A percentile compares a stretch with the other conserved stretches of the same genome.
phyloP scores from a whole-genome alignment of 2,797 vertebrate genomes.

The Leptodactylus fallax region DNA sequence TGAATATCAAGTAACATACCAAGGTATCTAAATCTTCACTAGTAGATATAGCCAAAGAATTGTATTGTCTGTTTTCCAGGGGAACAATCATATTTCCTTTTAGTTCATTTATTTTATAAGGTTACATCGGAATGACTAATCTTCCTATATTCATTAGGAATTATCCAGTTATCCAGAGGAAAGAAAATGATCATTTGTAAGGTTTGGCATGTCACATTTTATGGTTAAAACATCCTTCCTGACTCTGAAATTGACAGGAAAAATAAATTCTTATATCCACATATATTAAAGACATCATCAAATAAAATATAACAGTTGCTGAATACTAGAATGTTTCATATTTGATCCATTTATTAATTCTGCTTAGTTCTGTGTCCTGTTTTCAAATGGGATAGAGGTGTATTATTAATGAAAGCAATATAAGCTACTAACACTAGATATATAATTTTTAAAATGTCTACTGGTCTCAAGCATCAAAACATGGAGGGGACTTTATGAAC shows the following conservation, averaged over 20 bases:
- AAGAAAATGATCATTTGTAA: conserved; percentile 43
- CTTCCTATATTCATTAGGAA: conserved; percentile 29
- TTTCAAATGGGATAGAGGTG: too few relatives aligned
- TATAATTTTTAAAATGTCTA: too few relatives aligned
- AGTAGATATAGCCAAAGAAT: conserved; percentile 24
- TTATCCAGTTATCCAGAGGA: conserved; percentile 34
- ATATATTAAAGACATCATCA: neutral
- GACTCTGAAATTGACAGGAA: neutral
- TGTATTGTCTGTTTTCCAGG: conserved; percentile 11
- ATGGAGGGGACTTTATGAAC: too few relatives aligned
- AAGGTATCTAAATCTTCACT: conserved; percentile 24
- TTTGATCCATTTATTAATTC: too few relatives aligned
- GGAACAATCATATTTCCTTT: conserved; percentile 31
- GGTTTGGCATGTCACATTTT: conserved; percentile 40
- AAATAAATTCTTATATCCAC: conserved; percentile 14
- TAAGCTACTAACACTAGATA: neutral
- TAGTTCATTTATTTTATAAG: neutral
- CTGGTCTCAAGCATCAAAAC: too few relatives aligned
- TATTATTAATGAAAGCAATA: too few relatives aligned
- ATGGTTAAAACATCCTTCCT: conserved; percentile 31
- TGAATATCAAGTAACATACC: conserved; percentile 45
- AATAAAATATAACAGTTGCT: neutral
- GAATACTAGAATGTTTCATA: neutral
- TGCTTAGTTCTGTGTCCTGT: too few relatives aligned
- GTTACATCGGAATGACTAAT: conserved; percentile 38